Evolutionary conservation across 2,797 vertebrate species (phyloP).

Genomic region (Chaenodraco wilsoni): DNA sequence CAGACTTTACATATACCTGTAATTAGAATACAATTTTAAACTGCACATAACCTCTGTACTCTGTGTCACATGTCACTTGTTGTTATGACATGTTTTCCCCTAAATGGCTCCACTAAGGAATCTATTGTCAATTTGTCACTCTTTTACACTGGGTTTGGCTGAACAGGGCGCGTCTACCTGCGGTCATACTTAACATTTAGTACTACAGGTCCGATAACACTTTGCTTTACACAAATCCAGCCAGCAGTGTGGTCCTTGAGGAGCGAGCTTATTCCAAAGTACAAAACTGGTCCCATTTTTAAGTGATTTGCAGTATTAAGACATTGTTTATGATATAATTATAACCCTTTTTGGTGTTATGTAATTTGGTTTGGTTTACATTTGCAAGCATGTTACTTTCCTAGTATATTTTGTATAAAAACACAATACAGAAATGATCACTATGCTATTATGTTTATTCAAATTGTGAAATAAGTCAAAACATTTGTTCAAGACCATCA

Average conservation of each 20-base stretch:
- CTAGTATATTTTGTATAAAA: neutral
- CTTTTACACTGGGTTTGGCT: slow-evolving; percentile 41
- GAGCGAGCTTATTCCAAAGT: slow-evolving; percentile 7
- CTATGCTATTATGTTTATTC: neutral
- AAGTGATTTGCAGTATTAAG: neutral
- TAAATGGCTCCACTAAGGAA: slow-evolving; percentile 67
- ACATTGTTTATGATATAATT: neutral
- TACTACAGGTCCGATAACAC: slow-evolving; percentile 1
- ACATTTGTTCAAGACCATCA: neutral
- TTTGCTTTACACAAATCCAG: slow-evolving; percentile 9
- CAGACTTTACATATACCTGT: slow-evolving; percentile 67
- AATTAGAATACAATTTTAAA: slow-evolving; percentile 75
- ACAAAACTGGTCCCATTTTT: neutral
- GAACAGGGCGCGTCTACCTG: slow-evolving; percentile 44
- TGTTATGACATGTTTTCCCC: slow-evolving; percentile 76
- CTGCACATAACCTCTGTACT: slow-evolving; percentile 52
- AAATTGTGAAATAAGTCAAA: neutral
- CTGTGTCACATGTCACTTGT: slow-evolving; percentile 76
- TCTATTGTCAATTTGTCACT: slow-evolving; percentile 75
- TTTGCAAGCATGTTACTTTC: neutral
- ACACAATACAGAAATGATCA: neutral
- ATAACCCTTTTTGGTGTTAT: neutral
- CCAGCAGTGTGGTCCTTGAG: neutral
- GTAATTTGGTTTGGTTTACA: neutral
- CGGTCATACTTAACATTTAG: slow-evolving; percentile 42